Conservation (phyloP, 2,888 invertebrate species). For the Drosophila subsilvestris region DNA sequence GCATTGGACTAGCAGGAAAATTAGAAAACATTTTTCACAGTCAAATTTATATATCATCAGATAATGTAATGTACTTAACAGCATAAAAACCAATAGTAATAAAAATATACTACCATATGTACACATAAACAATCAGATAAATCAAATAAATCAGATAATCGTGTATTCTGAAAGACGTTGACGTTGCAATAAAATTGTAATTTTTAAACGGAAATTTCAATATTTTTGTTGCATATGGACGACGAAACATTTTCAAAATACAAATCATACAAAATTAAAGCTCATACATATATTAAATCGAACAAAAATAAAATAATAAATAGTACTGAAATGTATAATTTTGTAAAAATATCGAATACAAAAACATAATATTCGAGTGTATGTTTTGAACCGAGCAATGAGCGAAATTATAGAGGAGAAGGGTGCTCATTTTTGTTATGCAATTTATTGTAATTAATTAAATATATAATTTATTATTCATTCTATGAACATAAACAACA, state of each 20-base stretch:
- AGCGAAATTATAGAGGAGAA: conserved; percentile 11
- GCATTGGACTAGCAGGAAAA: not conserved
- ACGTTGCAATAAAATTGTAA: conserved; percentile 11
- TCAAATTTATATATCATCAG: not conserved
- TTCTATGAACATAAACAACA: conserved; percentile 44
- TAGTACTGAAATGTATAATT: not conserved
- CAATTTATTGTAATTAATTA: conserved; percentile 79
- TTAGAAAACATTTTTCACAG: not conserved
- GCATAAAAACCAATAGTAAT: not conserved
- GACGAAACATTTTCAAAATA: not conserved
- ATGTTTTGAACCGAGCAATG: not conserved
- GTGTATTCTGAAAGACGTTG: conserved; percentile 8
- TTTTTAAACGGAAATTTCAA: not conserved
- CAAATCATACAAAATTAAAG: not conserved
- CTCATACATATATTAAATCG: not conserved
- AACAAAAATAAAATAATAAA: not conserved
- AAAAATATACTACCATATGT: not conserved
- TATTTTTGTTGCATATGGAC: conserved; percentile 3
- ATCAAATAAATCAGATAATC: too few species aligned
- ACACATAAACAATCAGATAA: not conserved
- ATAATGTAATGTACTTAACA: not conserved
- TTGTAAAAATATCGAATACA: conserved; percentile 19
- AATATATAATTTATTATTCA: conserved; percentile 69
- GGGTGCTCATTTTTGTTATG: conserved; percentile 69
- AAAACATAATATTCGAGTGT: conserved; percentile 2